These are phyloP conservation scores for Amphipoea oculea DNA, from an alignment of 2,888 invertebrate genomes.

Conservation along the genomic window DNA sequence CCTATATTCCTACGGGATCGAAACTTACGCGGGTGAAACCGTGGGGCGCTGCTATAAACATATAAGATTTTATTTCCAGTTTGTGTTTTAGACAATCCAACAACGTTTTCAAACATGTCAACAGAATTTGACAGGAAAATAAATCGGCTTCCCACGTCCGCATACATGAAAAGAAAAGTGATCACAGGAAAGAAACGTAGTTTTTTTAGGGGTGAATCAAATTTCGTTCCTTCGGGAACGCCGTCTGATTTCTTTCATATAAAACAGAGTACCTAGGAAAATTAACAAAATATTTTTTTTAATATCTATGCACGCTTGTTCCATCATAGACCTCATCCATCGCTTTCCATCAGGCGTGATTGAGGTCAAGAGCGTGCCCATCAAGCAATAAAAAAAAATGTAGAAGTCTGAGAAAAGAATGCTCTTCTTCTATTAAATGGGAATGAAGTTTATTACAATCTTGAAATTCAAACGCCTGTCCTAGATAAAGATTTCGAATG, in stretches of 20 bases:
- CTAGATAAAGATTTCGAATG: constrained; percentile 1
- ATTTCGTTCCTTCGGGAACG: constrained; percentile 27
- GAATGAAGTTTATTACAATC: neutral
- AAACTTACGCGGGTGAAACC: too few species aligned
- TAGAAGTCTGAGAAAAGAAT: neutral
- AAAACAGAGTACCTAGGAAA: neutral
- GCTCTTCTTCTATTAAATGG: neutral
- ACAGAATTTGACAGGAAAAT: constrained; percentile 22
- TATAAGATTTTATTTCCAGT: neutral
- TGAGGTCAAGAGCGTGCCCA: too few species aligned
- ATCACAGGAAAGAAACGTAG: neutral
- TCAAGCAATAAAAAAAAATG: too few species aligned
- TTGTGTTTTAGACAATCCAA: neutral
- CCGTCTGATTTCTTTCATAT: constrained; percentile 26
- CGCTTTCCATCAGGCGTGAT: too few species aligned
- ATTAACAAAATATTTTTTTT: constrained; percentile 1
- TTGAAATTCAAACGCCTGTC: neutral
- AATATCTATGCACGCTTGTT: neutral
- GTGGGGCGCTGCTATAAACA: too few species aligned
- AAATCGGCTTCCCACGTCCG: neutral
- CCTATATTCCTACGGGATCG: too few species aligned
- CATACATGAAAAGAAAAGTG: constrained; percentile 32
- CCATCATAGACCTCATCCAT: too few species aligned
- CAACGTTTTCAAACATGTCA: neutral
- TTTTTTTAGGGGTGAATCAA: constrained; percentile 40